Percentiles rank a stretch among this genome's conserved stretches.
phyloP scores from a whole-genome alignment of 2,888 invertebrate species.

The Rhagophthalmus giganteus region DNA sequence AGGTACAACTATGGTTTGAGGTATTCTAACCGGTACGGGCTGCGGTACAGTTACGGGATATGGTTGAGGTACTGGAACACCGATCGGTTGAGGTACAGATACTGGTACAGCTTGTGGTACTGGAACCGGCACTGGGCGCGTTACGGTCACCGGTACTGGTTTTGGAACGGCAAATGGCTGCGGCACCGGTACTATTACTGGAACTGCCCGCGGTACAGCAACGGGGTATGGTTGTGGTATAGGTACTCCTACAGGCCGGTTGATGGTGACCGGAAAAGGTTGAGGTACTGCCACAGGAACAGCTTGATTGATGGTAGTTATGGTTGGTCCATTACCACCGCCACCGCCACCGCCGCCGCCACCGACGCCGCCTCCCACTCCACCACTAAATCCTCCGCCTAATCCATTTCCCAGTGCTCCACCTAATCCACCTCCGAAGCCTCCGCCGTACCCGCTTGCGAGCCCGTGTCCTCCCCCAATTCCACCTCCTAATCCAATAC shows the following conservation, averaged over 20 bases:
- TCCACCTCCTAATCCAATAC: slow-evolving; percentile 27
- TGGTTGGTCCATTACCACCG: slow-evolving; percentile 36
- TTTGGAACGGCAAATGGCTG: slow-evolving; percentile 50
- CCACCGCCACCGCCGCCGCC: slow-evolving; percentile 22
- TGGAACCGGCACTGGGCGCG: slow-evolving; percentile 52
- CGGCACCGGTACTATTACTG: slow-evolving; percentile 53
- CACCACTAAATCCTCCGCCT: slow-evolving; percentile 7
- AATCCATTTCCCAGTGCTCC: slow-evolving; percentile 16
- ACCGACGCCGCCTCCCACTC: slow-evolving; percentile 22
- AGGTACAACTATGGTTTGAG: slow-evolving; percentile 59
- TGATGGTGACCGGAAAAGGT: slow-evolving; percentile 52
- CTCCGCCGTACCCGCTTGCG: slow-evolving; percentile 6
- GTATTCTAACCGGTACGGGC: slow-evolving; percentile 54
- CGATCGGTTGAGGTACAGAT: slow-evolving; percentile 53
- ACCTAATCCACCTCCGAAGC: slow-evolving; percentile 22
- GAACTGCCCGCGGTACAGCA: slow-evolving; percentile 56
- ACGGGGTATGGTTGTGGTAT: slow-evolving; percentile 60
- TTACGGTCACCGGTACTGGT: slow-evolving; percentile 50
- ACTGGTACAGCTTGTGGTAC: slow-evolving; percentile 59
- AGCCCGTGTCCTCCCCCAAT: slow-evolving; percentile 25
- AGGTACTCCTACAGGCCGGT: slow-evolving; percentile 58
- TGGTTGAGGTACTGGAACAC: slow-evolving; percentile 59
- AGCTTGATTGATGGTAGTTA: slow-evolving; percentile 47
- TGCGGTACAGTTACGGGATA: slow-evolving; percentile 61
- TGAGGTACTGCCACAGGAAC: slow-evolving; percentile 52